Base-by-base conservation (phyloP, 1,140 invertebrate genomes). In the Drosophila pandora region DNA sequence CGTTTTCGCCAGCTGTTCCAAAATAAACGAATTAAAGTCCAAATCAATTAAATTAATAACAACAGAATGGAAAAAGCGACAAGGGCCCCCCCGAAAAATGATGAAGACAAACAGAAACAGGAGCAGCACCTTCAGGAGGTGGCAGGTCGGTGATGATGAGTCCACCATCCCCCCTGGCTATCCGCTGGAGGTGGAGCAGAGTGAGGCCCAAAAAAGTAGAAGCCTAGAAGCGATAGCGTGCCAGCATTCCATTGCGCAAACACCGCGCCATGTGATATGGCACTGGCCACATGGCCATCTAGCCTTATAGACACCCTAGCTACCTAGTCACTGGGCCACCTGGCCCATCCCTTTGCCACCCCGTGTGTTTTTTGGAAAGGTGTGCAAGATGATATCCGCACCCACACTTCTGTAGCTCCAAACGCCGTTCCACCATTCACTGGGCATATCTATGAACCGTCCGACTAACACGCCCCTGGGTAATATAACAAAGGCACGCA, bases 31-130 rank as follows among this genome's bases (percentile, higher is more conserved):
- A 81, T 84, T 81, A 59, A 59, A 71, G 60, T 59, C 54, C 47
- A 77, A 87, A 84, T 84, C 82, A 84, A 84, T 84, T 84, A 87
- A 81, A 81, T 81, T 84, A 81, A 87, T 81, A 84, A 87, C 87
- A 87, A 70, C 63, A 64, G 58, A 53, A 87, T 74, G 53, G 69
- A 65, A 76, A 59, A 48, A 30, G 55, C 63, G 70, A 75, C 50
- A 55, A 49, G 64, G 52, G 70, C 52, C 13, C 41, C 13, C 41
- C 60, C 64, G 21, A 69, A 69, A 69, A 68, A 65, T 69, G 37
- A 74, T 48, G 53, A 50, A 70, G 65, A 59, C 32, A 48, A 65
- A 84, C 60, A 49, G 12, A 28, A 54, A 28, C n/a, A 25, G 13
- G n/a, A 48, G 52, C 37, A 23, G 39, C 7, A 56, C 37, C 32